A percentile compares a stretch with the other conserved stretches of the same genome.
phyloP scores from a whole-genome alignment of 2,797 vertebrate species.

The Hozukius guyotensis region DNA sequence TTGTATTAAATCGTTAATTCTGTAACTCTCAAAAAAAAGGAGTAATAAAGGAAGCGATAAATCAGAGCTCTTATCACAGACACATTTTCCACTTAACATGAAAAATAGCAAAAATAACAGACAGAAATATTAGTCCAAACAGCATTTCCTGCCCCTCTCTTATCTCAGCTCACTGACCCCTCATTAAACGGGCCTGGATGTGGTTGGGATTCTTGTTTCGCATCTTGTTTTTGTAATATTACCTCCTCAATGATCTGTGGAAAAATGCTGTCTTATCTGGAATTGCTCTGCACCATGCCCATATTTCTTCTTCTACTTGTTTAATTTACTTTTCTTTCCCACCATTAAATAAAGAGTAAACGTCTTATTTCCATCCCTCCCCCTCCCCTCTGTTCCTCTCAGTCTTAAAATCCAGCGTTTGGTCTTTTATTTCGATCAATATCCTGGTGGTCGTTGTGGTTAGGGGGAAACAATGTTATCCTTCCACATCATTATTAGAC shows the following conservation, averaged over 20 bases:
- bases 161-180: not conserved
- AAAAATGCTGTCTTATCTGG: not conserved
- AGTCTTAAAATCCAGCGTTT: conserved; percentile 13
- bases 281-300: too few species aligned
- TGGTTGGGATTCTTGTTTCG: not conserved
- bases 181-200: not conserved
- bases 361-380: not conserved
- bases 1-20: not conserved
- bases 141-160: not conserved
- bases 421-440: conserved; percentile 11
- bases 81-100: not conserved
- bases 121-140: not conserved
- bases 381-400: not conserved
- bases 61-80: conserved; percentile 1
- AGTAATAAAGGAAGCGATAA: not conserved
- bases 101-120: not conserved
- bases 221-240: not conserved
- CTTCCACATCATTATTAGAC: conserved; percentile 52
- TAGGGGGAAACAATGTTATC: conserved; percentile 45
- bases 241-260: not conserved
- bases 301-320: not conserved
- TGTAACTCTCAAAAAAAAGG: not conserved
- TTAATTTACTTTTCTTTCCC: not conserved
- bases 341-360: not conserved
- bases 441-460: conserved; percentile 16